Evolutionary conservation across 23 tunicate genomes (phyloP).

Genomic region (Aplidium turbinatum): DNA sequence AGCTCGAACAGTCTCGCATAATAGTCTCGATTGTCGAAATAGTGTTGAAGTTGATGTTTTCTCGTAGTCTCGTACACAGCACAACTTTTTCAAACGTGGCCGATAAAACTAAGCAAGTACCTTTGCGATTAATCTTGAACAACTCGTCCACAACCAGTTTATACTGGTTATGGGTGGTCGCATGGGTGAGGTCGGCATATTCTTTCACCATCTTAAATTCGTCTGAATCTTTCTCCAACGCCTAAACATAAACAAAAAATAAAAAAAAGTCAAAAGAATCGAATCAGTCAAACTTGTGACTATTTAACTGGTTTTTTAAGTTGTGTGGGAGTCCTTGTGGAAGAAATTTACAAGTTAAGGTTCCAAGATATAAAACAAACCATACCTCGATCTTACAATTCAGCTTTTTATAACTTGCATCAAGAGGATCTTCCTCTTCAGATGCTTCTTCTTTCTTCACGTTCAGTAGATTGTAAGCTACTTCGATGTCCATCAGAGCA

Average conservation of each 20-base stretch:
- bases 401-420: conserved; percentile 76
- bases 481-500: conserved; percentile 86
- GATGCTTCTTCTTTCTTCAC: conserved; percentile 14
- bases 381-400: conserved; percentile 69
- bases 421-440: conserved; percentile 58
- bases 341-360: no score
- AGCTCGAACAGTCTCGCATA: no score
- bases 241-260: conserved; percentile 34
- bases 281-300: no score
- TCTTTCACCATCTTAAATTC: conserved; percentile 72
- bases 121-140: conserved; percentile 76
- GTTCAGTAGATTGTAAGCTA: conserved; percentile 78
- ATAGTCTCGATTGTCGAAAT: no score
- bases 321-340: no score
- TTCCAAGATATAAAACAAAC: no score
- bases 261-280: neutral
- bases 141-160: conserved; percentile 66
- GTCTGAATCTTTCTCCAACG: conserved; percentile 51
- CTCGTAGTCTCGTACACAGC: no score
- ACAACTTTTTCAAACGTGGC: no score
- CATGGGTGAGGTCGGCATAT: conserved; percentile 83
- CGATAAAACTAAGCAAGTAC: no score
- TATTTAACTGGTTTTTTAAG: no score
- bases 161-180: conserved; percentile 80
- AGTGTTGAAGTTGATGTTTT: no score